Percentiles rank a stretch among this genome's conserved stretches.
These are phyloP conservation scores for Bombylius major DNA, from an alignment of 2,888 invertebrate species.

Conservation along the genomic window DNA sequence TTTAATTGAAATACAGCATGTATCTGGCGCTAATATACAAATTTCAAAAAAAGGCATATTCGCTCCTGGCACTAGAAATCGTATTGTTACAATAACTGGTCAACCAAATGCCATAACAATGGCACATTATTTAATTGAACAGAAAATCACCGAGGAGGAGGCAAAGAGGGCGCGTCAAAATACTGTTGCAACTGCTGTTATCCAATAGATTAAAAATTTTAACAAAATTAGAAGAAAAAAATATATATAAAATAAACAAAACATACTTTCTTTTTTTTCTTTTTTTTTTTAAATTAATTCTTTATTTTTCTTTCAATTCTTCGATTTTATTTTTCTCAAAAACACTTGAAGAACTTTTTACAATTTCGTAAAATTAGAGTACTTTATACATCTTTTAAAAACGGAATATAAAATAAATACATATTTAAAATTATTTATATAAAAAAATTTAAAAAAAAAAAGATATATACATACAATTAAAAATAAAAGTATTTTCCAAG, in stretches of 20 bases:
- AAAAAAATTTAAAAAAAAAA: too few relatives aligned
- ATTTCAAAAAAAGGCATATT: conserved; percentile 97
- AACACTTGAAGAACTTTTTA: neutral
- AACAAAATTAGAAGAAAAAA: neutral
- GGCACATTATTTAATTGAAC: conserved; percentile 92
- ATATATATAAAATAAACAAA: neutral
- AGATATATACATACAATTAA: too few relatives aligned
- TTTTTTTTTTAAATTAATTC: neutral
- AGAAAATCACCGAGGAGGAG: conserved; percentile 93
- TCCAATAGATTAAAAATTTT: conserved; percentile 26
- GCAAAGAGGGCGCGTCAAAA: conserved; percentile 85
- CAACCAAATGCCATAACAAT: conserved; percentile 75
- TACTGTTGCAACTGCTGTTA: conserved; percentile 50
- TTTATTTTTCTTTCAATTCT: too few relatives aligned
- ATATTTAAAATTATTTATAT: too few relatives aligned
- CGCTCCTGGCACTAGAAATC: conserved; percentile 93
- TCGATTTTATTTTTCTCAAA: neutral
- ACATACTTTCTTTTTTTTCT: too few relatives aligned
- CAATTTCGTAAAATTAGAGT: neutral
- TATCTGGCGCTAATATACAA: conserved; percentile 94
- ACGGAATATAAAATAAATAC: too few relatives aligned
- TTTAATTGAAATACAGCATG: conserved; percentile 93
- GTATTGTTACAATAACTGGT: conserved; percentile 93
- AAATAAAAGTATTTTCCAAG: too few relatives aligned
- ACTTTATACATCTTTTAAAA: too few relatives aligned